Percentiles rank a stretch among this genome's conserved stretches.
phyloP scores from a whole-genome alignment of 2,797 vertebrate species.

The Fringilla coelebs region DNA sequence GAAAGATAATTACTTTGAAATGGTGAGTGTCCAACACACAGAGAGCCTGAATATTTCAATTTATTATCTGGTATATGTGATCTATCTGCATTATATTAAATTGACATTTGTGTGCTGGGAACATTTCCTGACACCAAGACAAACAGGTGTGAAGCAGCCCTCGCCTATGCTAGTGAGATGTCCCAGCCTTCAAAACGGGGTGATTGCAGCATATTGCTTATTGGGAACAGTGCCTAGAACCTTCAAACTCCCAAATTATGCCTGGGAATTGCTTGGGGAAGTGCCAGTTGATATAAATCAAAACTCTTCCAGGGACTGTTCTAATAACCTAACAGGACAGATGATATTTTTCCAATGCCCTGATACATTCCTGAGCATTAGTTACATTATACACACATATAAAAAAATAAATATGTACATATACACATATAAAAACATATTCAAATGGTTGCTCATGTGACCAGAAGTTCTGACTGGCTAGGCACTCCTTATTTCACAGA shows the following conservation, averaged over 20 bases:
- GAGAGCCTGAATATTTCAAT: not conserved
- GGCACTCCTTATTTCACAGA: not conserved
- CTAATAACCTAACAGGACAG: not conserved
- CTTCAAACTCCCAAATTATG: slow-evolving; percentile 25
- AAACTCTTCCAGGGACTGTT: not conserved
- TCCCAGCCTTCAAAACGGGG: not conserved
- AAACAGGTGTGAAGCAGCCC: slow-evolving; percentile 1
- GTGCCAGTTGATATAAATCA: slow-evolving; percentile 11
- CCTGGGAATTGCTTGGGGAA: not conserved
- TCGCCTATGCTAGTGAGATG: not conserved
- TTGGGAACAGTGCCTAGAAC: slow-evolving; percentile 36
- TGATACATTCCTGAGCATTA: not conserved
- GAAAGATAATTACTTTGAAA: not conserved
- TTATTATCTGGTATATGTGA: not conserved
- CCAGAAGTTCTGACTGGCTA: not conserved
- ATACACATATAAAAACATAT: not conserved
- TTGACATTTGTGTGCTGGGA: not conserved
- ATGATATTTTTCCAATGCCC: not conserved
- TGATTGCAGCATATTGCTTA: slow-evolving; percentile 12
- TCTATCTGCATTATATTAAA: not conserved
- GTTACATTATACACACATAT: not conserved
- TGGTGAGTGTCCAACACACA: not conserved
- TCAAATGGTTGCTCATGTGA: not conserved
- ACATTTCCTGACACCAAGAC: not conserved
- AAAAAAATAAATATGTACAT: not conserved